Evolutionary conservation across 2,113 vertebrate genomes (phyloP), one percentile per base, ranked within the genome.

Genomic region (Chaenogobius annularis): DNA sequence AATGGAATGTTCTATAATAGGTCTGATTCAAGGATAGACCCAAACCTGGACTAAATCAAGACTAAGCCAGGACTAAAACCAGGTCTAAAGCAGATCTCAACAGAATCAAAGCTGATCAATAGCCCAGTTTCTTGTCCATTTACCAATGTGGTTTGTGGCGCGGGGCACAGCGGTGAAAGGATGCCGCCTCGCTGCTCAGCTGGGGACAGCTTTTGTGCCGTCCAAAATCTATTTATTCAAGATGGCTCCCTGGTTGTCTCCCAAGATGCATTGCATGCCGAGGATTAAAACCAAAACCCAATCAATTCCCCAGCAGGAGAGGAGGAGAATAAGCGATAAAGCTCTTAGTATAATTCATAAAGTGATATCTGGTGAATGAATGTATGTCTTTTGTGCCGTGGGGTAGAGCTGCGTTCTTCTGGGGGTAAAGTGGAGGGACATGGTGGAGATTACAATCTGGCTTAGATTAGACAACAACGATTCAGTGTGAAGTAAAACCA

Each of bases 261-360:
- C 76, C 81, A 79, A 87, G 83, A 89, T 79, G 88, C 85, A 79
- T 88, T 85, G 85, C 85, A 70, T 82, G 90, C 80, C 62, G 83
- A 64, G 87, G 91, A 92, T 94, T 92, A 92, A 85, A 83, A 83
- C 83, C 89, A 84, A 88, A 88, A 91, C 73, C 79, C 92, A 93
- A 94, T 93, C 88, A 93, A 92, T 90, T 90, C 88, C 76, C 88
- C 90, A 89, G 86, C 88, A 83, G 90, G 90, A 82, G 86, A 88
- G 73, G 75, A 77, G 69, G 79, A 77, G 82, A 88, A 84, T 81
- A 81, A 83, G 79, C 80, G 86, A 90, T 88, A 92, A 89, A 80
- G 87, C 86, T 89, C 89, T 91, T 89, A 90, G 83, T 82, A 83
- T 90, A 85, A 90, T 92, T 92, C 91, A 89, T 82, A 88, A 81